Conservation (phyloP, 2,888 invertebrate genomes). For the Galerucella calmariensis region DNA sequence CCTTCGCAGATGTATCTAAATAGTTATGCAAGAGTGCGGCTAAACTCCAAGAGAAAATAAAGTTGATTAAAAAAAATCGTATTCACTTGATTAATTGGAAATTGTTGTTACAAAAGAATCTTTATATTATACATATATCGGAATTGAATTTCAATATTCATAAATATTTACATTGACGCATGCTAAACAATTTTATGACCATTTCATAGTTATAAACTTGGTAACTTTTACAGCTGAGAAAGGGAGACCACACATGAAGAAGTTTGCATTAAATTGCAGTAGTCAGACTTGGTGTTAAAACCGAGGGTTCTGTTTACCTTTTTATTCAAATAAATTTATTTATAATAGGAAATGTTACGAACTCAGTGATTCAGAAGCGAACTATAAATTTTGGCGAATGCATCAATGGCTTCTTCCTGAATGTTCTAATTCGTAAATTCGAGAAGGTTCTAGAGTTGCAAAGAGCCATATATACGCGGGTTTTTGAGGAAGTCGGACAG, state of each 20-base stretch:
- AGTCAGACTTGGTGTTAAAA: constrained; percentile 1
- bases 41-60: no score
- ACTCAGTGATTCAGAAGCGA: no score
- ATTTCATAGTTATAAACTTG: neutral
- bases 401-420: no score
- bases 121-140: neutral
- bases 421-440: no score
- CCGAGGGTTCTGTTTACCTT: neutral
- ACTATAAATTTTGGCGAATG: no score
- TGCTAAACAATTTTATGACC: neutral
- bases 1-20: constrained; percentile 7
- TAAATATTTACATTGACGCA: neutral
- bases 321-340: neutral
- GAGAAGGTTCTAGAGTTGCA: no score
- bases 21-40: neutral
- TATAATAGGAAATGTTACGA: constrained; percentile 34
- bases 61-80: neutral
- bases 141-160: neutral
- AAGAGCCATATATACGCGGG: no score
- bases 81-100: neutral
- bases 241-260: neutral
- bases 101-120: neutral
- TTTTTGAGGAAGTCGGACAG: no score
- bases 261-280: constrained; percentile 5
- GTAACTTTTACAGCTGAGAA: neutral